These are phyloP conservation scores for Holothuria scabra DNA, from an alignment of 53 echinoderm and acorn worm genomes.

Conservation along the genomic window DNA sequence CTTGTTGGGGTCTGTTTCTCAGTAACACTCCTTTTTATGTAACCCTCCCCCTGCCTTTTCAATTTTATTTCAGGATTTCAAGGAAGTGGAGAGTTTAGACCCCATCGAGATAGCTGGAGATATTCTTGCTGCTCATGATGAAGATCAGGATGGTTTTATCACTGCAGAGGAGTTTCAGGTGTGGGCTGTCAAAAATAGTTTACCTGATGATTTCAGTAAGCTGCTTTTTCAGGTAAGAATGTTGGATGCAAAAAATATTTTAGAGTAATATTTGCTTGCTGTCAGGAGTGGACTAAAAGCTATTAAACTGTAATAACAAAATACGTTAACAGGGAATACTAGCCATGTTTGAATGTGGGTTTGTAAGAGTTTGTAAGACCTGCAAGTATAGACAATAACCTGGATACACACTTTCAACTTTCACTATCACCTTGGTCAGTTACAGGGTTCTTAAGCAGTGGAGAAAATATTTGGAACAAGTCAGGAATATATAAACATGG, in stretches of 20 bases:
- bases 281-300: not conserved
- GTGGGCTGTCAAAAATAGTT: conserved; percentile 96
- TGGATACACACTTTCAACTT: too few relatives aligned
- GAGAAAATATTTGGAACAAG: too few relatives aligned
- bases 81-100: conserved; percentile 85
- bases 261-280: not conserved
- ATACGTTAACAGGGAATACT: not conserved
- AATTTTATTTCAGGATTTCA: conserved; percentile 65
- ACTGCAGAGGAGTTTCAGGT: conserved; percentile 98
- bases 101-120: conserved; percentile 84
- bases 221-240: conserved; percentile 86
- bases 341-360: too few relatives aligned
- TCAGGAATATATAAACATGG: too few relatives aligned
- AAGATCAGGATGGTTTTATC: conserved; percentile 78
- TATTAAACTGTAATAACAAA: too few relatives aligned
- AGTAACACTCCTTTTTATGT: not conserved
- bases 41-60: not conserved
- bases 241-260: not conserved
- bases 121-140: conserved; percentile 81
- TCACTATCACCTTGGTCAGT: too few relatives aligned
- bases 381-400: too few relatives aligned
- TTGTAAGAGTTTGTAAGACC: too few relatives aligned
- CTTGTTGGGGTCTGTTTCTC: not conserved
- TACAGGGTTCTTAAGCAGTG: too few relatives aligned
- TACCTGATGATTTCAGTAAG: conserved; percentile 94